Evolutionary conservation across 2,797 vertebrate genomes (phyloP).

Genomic region (Mycteria americana): DNA sequence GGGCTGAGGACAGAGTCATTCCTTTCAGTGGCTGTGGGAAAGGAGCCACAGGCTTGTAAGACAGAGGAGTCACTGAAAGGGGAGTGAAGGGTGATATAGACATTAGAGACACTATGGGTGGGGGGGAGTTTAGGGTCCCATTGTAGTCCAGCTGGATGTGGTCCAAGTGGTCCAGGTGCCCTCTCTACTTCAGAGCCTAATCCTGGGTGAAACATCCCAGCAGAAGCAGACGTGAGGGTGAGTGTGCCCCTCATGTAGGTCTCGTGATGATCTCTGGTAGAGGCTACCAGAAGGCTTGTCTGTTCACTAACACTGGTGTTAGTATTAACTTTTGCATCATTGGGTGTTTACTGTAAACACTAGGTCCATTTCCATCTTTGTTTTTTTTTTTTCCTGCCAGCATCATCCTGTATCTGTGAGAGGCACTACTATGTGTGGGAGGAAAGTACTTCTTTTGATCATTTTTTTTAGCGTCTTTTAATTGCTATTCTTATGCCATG

Average conservation of each 20-base stretch:
- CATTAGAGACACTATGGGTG: not conserved
- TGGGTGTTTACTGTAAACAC: not conserved
- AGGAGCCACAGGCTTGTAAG: not conserved
- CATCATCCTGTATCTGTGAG: not conserved
- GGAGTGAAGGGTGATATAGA: not conserved
- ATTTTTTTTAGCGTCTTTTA: not conserved
- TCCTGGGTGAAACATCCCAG: not conserved
- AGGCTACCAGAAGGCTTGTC: not conserved
- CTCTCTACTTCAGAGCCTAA: not conserved
- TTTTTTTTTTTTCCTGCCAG: not conserved
- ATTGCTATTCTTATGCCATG: not conserved
- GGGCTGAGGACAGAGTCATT: not conserved
- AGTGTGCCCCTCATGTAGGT: not conserved
- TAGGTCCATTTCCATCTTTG: not conserved
- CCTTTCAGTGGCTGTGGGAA: not conserved
- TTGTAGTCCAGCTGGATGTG: not conserved
- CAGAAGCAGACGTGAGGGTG: not conserved
- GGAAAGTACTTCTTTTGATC: slow-evolving; percentile 21
- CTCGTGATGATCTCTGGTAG: not conserved
- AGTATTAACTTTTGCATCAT: not conserved
- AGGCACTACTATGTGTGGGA: not conserved
- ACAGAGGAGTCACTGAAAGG: not conserved
- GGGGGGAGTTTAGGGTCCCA: not conserved
- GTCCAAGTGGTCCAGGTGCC: not conserved
- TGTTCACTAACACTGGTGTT: not conserved